Evolutionary conservation across 2,888 invertebrate species (phyloP).

Genomic region (Gisinianus flammeolus): DNA sequence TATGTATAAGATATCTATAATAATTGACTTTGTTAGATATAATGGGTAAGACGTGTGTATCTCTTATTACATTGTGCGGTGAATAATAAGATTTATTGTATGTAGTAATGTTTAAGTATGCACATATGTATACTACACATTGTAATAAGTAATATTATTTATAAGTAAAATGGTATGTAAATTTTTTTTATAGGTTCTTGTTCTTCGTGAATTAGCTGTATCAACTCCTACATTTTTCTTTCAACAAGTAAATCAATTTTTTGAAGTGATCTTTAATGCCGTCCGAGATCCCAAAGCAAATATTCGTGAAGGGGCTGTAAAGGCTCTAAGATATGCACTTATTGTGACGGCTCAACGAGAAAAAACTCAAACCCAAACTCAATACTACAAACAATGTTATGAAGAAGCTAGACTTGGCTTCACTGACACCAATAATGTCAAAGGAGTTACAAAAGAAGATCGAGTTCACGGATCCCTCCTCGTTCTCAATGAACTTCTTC

Average conservation of each 20-base stretch:
- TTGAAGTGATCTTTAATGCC: conserved; percentile 90
- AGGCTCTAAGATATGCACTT: conserved; percentile 91
- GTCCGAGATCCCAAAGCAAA: conserved; percentile 88
- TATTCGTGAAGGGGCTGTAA: conserved; percentile 90
- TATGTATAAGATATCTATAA: no score
- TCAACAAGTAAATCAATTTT: conserved; percentile 90
- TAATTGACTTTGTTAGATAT: no score
- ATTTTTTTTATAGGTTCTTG: conserved; percentile 67
- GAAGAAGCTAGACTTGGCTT: conserved; percentile 84
- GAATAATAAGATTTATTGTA: no score
- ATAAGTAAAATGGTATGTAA: conserved; percentile 1
- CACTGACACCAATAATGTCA: conserved; percentile 74
- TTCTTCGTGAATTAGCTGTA: conserved; percentile 90
- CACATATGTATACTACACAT: background rate
- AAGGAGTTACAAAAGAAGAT: conserved; percentile 84
- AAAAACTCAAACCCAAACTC: conserved; percentile 77
- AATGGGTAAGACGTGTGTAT: no score
- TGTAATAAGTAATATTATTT: background rate
- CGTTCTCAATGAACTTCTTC: conserved; percentile 89
- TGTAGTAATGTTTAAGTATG: background rate
- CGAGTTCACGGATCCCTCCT: conserved; percentile 90
- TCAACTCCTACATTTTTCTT: conserved; percentile 98
- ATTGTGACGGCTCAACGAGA: conserved; percentile 95
- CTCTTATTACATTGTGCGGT: no score
- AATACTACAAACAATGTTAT: conserved; percentile 89